Base-by-base conservation (phyloP, 2,113 vertebrate species). In the Pogona vitticeps region DNA sequence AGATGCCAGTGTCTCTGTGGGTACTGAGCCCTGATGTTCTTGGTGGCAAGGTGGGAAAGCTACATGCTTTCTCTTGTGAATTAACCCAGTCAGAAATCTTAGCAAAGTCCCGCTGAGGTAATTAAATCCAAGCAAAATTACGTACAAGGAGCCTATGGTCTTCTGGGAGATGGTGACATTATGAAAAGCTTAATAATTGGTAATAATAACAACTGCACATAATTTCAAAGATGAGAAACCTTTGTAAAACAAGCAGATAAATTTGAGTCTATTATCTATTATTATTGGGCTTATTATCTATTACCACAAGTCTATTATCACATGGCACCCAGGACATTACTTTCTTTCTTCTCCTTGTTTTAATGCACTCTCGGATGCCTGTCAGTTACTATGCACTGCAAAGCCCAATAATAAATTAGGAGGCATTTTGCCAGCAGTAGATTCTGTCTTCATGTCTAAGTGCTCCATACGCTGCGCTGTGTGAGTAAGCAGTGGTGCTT, bases 401-500 rank as follows among this genome's bases (percentile, higher is more conserved):
- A 78, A 33, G 42, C 68, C 40, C 46, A 26, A 84, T 67, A 80
- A 84, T 84, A 84, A 70, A 83, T 2, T 2, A 67, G 10, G 72
- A 17, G 3, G 10, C 61, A 6, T 77, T 92, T 87, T 80, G 84
- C 8, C 63, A 65, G 52, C 1, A 33, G 6, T 31, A 56, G 21
- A 46, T 68, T 90, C 14, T 46, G 31, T 80, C 86, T 38, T 82
- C 12, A 17, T 79, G 89, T 56, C 3, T 71, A 40, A 67, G 73
- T 84, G 82, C 21, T 82, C 73, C 70, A 21, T 82, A 1, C 6
- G 12, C 6, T 80, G 14, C 42, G 36, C 65, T 89, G 70, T 91
- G 75, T 89, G 80, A 15, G 2, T 84, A 61, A 83, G 36, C 14
- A 76, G 58, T 70, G 83, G 21, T 83, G 80, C 86, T 93, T 93